These are phyloP conservation scores for Harpalus rufipes DNA, from an alignment of 2,888 invertebrate genomes.

Conservation along the genomic window DNA sequence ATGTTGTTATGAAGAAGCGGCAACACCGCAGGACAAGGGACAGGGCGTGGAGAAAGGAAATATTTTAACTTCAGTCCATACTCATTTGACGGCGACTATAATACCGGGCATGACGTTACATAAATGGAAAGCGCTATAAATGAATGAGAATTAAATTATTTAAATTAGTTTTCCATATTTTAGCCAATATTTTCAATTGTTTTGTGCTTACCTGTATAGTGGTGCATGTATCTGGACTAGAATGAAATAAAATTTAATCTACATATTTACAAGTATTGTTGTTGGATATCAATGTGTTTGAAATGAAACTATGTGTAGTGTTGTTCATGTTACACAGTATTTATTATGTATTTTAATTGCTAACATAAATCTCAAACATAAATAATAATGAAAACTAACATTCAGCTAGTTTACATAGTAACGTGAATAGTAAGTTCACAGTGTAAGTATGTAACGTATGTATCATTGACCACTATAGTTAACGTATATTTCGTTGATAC, in stretches of 20 bases:
- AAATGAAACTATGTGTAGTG: slow-evolving; percentile 47
- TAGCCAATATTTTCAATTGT: not conserved
- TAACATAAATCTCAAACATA: slow-evolving; percentile 65
- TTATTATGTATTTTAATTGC: slow-evolving; percentile 63
- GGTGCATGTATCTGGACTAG: not conserved
- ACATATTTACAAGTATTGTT: slow-evolving; percentile 17
- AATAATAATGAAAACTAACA: slow-evolving; percentile 60
- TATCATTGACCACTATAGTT: slow-evolving; percentile 38
- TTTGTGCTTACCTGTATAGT: slow-evolving; percentile 22
- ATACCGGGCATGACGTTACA: too few relatives aligned
- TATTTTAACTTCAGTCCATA: too few relatives aligned
- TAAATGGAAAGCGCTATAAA: too few relatives aligned
- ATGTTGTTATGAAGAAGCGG: too few relatives aligned
- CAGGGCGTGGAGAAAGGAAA: too few relatives aligned
- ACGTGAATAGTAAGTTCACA: slow-evolving; percentile 59
- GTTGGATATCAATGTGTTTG: not conserved
- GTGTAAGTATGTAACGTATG: slow-evolving; percentile 56
- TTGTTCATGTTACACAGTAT: slow-evolving; percentile 62
- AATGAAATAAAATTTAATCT: slow-evolving; percentile 5
- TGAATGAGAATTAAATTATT: too few relatives aligned
- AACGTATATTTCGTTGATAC: slow-evolving; percentile 47
- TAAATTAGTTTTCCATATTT: not conserved
- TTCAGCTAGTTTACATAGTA: slow-evolving; percentile 57
- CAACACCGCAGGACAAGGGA: too few relatives aligned
- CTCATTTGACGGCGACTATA: too few relatives aligned